Conservation (phyloP, 37 sponge, comb jelly and placozoan species). For the Dysidea cf. avara region DNA sequence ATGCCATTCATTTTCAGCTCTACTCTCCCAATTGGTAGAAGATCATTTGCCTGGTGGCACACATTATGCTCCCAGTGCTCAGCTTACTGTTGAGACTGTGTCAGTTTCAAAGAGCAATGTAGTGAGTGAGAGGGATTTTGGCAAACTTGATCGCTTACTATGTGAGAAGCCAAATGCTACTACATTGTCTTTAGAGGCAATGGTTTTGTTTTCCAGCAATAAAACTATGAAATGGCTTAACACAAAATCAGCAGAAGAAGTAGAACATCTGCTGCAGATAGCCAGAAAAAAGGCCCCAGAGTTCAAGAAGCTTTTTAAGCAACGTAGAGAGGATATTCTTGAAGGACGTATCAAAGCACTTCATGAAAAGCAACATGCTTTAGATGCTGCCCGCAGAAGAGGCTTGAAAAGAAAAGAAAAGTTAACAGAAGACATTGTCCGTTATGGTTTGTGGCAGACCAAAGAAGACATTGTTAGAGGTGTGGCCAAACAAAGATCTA, state of each 20-base stretch:
- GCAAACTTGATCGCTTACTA: constrained; percentile 9
- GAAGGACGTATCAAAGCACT: background rate
- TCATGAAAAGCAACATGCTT: background rate
- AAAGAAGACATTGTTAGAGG: too few relatives aligned
- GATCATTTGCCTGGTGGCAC: background rate
- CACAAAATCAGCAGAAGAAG: background rate
- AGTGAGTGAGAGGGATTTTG: constrained; percentile 25
- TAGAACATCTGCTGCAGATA: background rate
- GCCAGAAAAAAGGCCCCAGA: background rate
- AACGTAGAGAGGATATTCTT: background rate
- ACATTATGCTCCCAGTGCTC: too few relatives aligned
- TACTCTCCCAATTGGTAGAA: background rate
- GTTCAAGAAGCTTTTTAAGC: background rate
- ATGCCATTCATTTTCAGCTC: background rate
- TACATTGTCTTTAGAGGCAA: background rate
- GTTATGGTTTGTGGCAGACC: too few relatives aligned
- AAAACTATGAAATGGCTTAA: constrained; percentile 17
- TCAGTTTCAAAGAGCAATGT: constrained; percentile 19
- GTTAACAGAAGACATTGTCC: too few relatives aligned
- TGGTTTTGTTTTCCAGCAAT: constrained; percentile 15
- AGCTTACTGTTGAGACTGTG: background rate
- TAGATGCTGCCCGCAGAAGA: too few relatives aligned
- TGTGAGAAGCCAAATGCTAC: constrained; percentile 26
- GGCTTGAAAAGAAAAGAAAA: too few relatives aligned
- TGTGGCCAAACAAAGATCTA: too few relatives aligned